Percentiles rank a stretch among this genome's conserved stretches.
Evolutionary conservation across 2,888 invertebrate species (phyloP).

Genomic region (Drosophila putrida): DNA sequence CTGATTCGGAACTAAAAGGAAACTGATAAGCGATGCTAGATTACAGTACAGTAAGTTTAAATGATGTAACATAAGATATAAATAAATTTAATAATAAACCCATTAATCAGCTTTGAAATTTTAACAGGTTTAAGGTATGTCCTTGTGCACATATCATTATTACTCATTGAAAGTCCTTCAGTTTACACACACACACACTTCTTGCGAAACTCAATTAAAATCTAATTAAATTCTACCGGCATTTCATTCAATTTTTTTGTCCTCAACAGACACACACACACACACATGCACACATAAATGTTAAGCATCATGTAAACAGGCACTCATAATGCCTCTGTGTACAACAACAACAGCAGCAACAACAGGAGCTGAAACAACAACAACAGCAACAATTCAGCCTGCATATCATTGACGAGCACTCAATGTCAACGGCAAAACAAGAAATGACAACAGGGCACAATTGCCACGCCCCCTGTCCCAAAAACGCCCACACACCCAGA

Average conservation of each 20-base stretch:
- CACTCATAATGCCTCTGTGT: slow-evolving; percentile 67
- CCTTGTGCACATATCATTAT: background rate
- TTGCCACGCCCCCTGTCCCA: slow-evolving; percentile 51
- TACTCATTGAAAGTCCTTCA: slow-evolving; percentile 4
- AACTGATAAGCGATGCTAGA: too few relatives aligned
- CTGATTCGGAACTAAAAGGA: too few relatives aligned
- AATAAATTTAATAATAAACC: background rate
- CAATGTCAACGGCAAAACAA: slow-evolving; percentile 78
- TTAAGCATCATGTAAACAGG: slow-evolving; percentile 76
- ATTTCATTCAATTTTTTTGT: slow-evolving; percentile 71
- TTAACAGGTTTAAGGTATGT: background rate
- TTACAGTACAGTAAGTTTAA: too few relatives aligned
- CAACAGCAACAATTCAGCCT: slow-evolving; percentile 44
- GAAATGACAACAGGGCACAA: slow-evolving; percentile 74
- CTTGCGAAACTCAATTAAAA: slow-evolving; percentile 73
- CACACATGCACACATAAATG: slow-evolving; percentile 14
- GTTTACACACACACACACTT: slow-evolving; percentile 14
- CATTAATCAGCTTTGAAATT: slow-evolving; percentile 2
- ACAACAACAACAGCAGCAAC: slow-evolving; percentile 51
- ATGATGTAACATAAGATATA: too few relatives aligned
- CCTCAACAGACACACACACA: slow-evolving; percentile 15
- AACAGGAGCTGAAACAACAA: slow-evolving; percentile 33
- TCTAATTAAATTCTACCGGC: slow-evolving; percentile 77
- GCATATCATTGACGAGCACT: slow-evolving; percentile 81
- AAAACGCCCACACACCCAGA: slow-evolving; percentile 57